These are phyloP conservation scores for Corythucha ciliata DNA, from an alignment of 2,888 invertebrate genomes.

Conservation along the genomic window DNA sequence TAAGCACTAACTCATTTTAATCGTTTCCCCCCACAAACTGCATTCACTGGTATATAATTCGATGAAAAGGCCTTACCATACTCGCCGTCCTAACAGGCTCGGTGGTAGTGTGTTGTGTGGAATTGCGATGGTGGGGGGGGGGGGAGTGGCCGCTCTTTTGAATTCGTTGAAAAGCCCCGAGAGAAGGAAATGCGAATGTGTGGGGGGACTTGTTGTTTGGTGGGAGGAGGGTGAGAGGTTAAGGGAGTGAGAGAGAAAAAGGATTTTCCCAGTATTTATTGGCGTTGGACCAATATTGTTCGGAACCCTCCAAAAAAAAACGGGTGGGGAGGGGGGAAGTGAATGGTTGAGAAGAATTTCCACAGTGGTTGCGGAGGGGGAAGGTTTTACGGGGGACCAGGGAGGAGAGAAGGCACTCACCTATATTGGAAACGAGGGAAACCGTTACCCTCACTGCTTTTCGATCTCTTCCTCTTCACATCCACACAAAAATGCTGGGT, in stretches of 20 bases:
- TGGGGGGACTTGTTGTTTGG: not conserved
- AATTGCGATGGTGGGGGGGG: not conserved
- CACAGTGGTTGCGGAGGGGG: conserved; percentile 2
- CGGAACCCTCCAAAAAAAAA: not conserved
- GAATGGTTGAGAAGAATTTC: too few relatives aligned
- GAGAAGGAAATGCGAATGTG: not conserved
- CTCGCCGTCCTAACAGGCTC: not conserved
- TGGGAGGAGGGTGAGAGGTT: not conserved
- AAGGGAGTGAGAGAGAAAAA: not conserved
- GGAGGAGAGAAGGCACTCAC: not conserved
- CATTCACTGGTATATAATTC: too few relatives aligned
- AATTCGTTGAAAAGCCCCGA: not conserved
- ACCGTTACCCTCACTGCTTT: too few relatives aligned
- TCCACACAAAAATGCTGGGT: too few relatives aligned
- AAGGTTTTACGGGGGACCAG: conserved; percentile 9
- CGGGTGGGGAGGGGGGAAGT: too few relatives aligned
- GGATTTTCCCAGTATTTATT: conserved; percentile 10
- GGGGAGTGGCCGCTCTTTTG: not conserved
- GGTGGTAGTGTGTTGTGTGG: not conserved
- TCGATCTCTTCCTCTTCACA: too few relatives aligned
- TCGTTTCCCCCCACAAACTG: too few relatives aligned
- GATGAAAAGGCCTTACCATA: too few relatives aligned
- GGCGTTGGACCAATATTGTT: conserved; percentile 18
- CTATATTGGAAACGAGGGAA: conserved; percentile 16
- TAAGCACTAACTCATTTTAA: too few relatives aligned